phyloP scores from a whole-genome alignment of 1,140 invertebrate species.

The Drosophila sulfurigaster region DNA sequence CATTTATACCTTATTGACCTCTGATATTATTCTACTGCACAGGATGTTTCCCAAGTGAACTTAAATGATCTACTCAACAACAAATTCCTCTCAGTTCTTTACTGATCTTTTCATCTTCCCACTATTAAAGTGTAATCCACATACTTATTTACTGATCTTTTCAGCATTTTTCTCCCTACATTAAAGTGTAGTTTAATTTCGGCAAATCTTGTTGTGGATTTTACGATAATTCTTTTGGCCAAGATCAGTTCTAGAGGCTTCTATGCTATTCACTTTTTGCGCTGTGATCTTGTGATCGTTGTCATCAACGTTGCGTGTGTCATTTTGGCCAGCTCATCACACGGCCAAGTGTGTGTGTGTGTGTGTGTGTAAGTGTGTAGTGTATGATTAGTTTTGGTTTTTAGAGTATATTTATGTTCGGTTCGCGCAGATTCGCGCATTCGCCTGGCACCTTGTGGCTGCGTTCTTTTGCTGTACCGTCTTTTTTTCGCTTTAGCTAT shows the following conservation, averaged over 20 bases:
- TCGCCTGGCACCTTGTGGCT: neutral
- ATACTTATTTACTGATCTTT: too few relatives aligned
- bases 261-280: neutral
- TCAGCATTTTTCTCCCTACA: too few relatives aligned
- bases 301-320: slow-evolving; percentile 33
- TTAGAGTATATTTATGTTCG: slow-evolving; percentile 20
- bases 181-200: too few relatives aligned
- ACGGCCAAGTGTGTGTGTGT: slow-evolving; percentile 19
- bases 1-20: too few relatives aligned
- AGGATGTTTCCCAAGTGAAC: too few relatives aligned
- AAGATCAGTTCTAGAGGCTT: slow-evolving; percentile 14
- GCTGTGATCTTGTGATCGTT: slow-evolving; percentile 44
- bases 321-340: slow-evolving; percentile 53
- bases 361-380: slow-evolving; percentile 14
- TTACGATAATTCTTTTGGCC: neutral
- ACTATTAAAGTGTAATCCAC: too few relatives aligned
- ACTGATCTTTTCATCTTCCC: too few relatives aligned
- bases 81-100: too few relatives aligned
- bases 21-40: too few relatives aligned
- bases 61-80: too few relatives aligned
- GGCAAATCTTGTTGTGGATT: neutral
- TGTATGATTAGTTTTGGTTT: slow-evolving; percentile 33
- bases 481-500: slow-evolving; percentile 3
- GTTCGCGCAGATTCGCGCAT: slow-evolving; percentile 4
- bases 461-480: slow-evolving; percentile 14